These are phyloP conservation scores for Watersipora subatra DNA, from an alignment of 1,140 invertebrate genomes.

Conservation along the genomic window DNA sequence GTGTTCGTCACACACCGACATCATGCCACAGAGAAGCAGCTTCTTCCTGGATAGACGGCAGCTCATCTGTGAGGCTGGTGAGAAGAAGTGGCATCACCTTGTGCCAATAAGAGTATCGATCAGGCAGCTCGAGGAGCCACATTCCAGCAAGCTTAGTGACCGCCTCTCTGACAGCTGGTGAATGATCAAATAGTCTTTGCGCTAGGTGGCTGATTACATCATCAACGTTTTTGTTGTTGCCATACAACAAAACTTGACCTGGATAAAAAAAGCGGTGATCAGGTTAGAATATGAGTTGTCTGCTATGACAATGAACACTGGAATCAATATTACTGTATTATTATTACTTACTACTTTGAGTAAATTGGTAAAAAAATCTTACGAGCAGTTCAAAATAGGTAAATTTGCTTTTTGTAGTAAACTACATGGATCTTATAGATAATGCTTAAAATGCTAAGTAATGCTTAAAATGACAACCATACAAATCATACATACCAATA, in stretches of 20 bases:
- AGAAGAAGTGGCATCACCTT: conserved; percentile 59
- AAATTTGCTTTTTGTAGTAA: no score
- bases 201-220: conserved; percentile 52
- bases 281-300: no score
- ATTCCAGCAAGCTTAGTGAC: conserved; percentile 52
- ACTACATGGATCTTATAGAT: no score
- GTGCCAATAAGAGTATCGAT: conserved; percentile 64
- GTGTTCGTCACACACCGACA: conserved; percentile 49
- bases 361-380: no score
- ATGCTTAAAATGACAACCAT: no score
- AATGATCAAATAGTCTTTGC: conserved; percentile 60
- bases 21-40: conserved; percentile 52
- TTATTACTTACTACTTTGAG: no score
- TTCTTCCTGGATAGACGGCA: conserved; percentile 47
- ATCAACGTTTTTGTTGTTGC: conserved; percentile 50
- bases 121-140: conserved; percentile 55
- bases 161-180: conserved; percentile 51
- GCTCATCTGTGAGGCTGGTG: conserved; percentile 59
- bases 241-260: conserved; percentile 47
- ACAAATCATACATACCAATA: conserved; percentile 50
- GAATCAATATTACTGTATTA: no score
- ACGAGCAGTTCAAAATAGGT: no score
- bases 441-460: no score
- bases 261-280: no score
- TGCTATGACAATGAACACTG: no score